Evolutionary conservation across 2,113 vertebrate genomes (phyloP), one percentile per base, ranked within the genome.

Genomic region (Sciurus niger): DNA sequence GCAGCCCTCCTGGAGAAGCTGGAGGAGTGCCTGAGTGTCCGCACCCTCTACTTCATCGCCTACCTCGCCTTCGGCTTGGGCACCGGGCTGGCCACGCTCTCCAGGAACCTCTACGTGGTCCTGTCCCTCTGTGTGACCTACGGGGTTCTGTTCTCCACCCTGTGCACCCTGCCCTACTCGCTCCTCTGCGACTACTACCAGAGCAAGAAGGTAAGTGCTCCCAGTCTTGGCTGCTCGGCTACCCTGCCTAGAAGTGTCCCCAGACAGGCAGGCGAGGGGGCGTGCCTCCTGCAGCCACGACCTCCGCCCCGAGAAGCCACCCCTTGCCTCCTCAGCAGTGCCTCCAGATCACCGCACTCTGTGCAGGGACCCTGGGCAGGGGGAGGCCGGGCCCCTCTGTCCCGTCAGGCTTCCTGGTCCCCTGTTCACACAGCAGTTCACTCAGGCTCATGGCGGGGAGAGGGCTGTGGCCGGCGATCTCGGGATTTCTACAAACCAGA

Each of bases 111-210:
- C 93, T 99, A 99, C 0, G 99, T 99, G 98, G 98, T 99, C 93
- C 98, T 99, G 93, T 99, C 99, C 0, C 99, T 99, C 6, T 99
- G 99, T 6, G 96, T 99, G 68, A 99, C 99, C 97, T 99, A 99
- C 0, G 99, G 99, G 25, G 98, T 99, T 40, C 98, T 99, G 82
- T 99, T 99, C 46, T 99, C 99, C 79, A 99, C 99, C 0, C 99
- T 99, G 60, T 99, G 99, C 98, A 99, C 99, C 0, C 99, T 99
- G 98, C 99, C 99, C 96, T 99, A 99, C 98, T 99, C 99, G 8
- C 99, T 99, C 94, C 99, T 99, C 63, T 99, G 99, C 1, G 99
- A 99, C 98, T 99, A 99, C 99, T 99, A 99, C 99, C 99, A 99
- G 98, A 99, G 99, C 97, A 99, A 98, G 12, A 99, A 99, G 99